Evolutionary conservation across 2,113 vertebrate species (phyloP).

Genomic region (Bubo blakistoni): DNA sequence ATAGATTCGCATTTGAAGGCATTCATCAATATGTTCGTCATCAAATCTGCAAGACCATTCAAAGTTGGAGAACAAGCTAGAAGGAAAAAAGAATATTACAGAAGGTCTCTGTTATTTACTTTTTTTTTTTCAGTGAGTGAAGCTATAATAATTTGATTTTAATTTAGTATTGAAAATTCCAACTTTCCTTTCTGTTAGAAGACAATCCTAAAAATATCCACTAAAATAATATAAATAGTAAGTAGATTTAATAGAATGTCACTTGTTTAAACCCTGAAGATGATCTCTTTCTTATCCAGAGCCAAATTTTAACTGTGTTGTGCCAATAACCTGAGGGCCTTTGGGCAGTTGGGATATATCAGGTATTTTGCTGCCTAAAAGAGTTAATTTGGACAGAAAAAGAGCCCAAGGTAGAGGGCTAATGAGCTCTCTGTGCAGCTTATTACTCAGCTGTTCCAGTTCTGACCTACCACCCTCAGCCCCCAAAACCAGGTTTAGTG

Average conservation of each 20-base stretch:
- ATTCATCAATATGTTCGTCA: not conserved
- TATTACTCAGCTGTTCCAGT: not conserved
- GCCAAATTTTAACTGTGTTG: not conserved
- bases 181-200: not conserved
- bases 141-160: not conserved
- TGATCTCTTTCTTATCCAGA: not conserved
- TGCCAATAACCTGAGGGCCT: not conserved
- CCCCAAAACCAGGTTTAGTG: not conserved
- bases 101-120: not conserved
- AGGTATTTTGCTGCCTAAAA: not conserved
- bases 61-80: not conserved
- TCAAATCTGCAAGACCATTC: not conserved
- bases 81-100: not conserved
- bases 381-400: not conserved
- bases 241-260: not conserved
- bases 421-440: not conserved
- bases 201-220: not conserved
- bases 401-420: not conserved
- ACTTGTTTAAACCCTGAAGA: not conserved
- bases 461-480: not conserved
- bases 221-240: not conserved
- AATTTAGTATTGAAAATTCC: not conserved
- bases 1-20: not conserved
- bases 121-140: not conserved
- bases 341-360: not conserved